These are phyloP conservation scores for Nothoprocta perdicaria DNA, from an alignment of 2,113 vertebrate species.

Conservation along the genomic window DNA sequence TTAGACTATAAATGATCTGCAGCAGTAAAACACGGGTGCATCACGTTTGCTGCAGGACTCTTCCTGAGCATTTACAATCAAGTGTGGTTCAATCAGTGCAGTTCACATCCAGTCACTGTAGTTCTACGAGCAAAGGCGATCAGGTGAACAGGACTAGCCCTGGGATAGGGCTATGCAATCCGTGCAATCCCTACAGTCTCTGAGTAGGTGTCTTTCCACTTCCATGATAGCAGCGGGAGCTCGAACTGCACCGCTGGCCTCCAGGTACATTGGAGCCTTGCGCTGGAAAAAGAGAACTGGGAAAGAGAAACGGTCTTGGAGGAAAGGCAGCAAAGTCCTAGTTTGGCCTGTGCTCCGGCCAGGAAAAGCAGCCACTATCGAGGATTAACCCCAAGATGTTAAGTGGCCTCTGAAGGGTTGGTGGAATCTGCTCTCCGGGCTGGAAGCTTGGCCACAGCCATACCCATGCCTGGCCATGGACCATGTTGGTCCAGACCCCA, in stretches of 20 bases:
- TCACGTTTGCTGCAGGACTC: neutral
- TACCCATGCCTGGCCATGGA: neutral
- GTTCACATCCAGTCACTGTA: neutral
- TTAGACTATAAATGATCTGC: neutral
- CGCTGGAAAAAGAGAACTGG: neutral
- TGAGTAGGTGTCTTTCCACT: neutral
- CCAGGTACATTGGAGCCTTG: fast-evolving
- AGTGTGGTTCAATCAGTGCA: neutral
- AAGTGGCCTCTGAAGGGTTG: neutral
- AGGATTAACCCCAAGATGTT: neutral
- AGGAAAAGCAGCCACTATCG: neutral
- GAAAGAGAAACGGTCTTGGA: neutral
- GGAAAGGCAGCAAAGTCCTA: neutral
- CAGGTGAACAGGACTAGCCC: neutral
- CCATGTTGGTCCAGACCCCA: neutral
- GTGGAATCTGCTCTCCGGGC: fast-evolving
- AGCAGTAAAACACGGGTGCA: fast-evolving
- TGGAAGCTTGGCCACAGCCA: no score
- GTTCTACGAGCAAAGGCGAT: neutral
- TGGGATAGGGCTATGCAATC: neutral
- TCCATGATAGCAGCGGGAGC: neutral
- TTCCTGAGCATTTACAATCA: neutral
- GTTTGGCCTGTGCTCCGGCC: neutral
- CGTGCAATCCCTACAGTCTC: neutral
- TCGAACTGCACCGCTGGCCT: neutral